phyloP scores from a whole-genome alignment of 2,797 vertebrate species.

The Pyrocephalus nanus region DNA sequence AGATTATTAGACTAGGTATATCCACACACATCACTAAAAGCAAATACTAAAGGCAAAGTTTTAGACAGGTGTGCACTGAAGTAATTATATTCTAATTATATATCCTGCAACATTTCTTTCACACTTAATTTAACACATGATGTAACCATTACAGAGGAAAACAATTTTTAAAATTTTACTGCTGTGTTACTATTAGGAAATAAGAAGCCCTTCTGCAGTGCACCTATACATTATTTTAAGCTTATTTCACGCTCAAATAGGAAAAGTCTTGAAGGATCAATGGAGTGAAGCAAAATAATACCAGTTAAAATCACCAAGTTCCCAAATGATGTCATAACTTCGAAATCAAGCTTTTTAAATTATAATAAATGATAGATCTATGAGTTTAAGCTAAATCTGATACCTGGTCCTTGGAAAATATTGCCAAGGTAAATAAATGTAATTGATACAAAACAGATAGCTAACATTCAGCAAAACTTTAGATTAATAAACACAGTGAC shows the following conservation, averaged over 20 bases:
- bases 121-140: conserved; percentile 36
- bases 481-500: background rate
- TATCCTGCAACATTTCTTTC: conserved; percentile 23
- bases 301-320: background rate
- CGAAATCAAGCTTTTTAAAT: background rate
- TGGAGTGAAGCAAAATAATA: background rate
- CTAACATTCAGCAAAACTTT: background rate
- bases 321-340: background rate
- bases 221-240: background rate
- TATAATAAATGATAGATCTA: background rate
- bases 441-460: background rate
- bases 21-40: conserved; percentile 44
- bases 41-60: conserved; percentile 5
- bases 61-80: conserved; percentile 35
- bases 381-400: background rate
- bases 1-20: conserved; percentile 56
- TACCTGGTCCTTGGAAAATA: background rate
- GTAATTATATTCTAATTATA: conserved; percentile 70
- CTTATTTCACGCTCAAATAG: background rate
- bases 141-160: background rate
- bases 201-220: background rate
- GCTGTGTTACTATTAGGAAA: background rate
- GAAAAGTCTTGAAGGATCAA: background rate
- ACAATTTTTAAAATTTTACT: conserved; percentile 10
- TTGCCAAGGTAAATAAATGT: background rate